These are phyloP conservation scores for Gryllus bimaculatus DNA, from an alignment of 1,140 invertebrate species.

Conservation along the genomic window DNA sequence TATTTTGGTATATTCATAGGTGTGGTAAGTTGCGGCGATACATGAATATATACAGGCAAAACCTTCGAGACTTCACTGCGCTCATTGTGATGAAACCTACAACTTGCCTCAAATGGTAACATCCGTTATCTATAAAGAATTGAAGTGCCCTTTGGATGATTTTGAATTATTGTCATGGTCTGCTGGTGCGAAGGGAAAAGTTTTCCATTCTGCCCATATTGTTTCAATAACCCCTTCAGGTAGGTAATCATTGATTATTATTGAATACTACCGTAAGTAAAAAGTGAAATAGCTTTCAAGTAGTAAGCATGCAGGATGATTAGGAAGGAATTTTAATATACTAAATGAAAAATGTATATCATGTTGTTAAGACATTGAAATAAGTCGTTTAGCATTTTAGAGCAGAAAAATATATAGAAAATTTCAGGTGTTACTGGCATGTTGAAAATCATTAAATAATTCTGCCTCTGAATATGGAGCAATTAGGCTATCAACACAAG, in stretches of 20 bases:
- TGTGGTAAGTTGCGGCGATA: conserved; percentile 96
- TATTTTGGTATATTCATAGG: conserved; percentile 36
- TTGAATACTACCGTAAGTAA: not conserved
- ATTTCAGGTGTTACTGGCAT: no score
- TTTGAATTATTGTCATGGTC: conserved; percentile 93
- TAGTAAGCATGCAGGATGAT: no score
- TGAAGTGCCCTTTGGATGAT: conserved; percentile 95
- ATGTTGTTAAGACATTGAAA: no score
- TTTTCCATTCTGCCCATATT: conserved; percentile 95
- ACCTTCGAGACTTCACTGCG: conserved; percentile 87
- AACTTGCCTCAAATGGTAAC: conserved; percentile 84
- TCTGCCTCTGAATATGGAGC: no score
- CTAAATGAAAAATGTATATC: no score
- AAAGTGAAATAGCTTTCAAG: no score
- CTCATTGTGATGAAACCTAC: conserved; percentile 94
- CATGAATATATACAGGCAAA: conserved; percentile 96
- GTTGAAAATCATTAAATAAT: no score
- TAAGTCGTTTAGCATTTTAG: no score
- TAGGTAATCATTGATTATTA: conserved; percentile 28
- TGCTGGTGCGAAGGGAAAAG: conserved; percentile 85
- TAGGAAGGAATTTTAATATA: no score
- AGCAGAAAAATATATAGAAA: no score
- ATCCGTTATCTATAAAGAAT: conserved; percentile 88
- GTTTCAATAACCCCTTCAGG: conserved; percentile 96
- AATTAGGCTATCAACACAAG: no score